Base-by-base conservation (phyloP, 23 tunicate species). In the Halocynthia roretzi region DNA sequence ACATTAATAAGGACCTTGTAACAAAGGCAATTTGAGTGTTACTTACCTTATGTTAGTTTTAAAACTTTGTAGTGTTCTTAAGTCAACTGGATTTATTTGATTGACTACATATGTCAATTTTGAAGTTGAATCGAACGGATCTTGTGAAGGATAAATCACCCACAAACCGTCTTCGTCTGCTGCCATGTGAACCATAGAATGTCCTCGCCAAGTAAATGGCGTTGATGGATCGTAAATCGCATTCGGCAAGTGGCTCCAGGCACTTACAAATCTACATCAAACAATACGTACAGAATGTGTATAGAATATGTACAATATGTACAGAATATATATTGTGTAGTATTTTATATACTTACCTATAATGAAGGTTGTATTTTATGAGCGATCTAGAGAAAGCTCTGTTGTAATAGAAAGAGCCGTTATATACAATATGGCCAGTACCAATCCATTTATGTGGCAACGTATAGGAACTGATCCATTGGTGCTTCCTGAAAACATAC, bases 401-500 rank as follows among this genome's bases (percentile, higher is more conserved):
- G 77, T 87, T 93, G 80, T 80, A 93, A 62, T 93, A 93, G 54
- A 93, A 93, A 7, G 93, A 83, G 50, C 93, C 98, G 51, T 93
- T 93, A 86, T 87, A 93, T 7, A 93, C 93, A 10, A 93, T 81
- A 64, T 93, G 98, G 0, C 98, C 98, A 9, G 98, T 93, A 40
- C 98, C 98, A 61, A 93, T 93, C 86, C 88, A 93, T 21, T 87
- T 83, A 72, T 87, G 90, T 10, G 98, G 93, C 23, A 93, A 83
- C 40, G 71, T 82, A 67, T 93, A 80, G 0, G 94, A 84, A 40
- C 80, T 88, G 20, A 88, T 81, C 81, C 83, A 87, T 6, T 89
- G 94, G 17, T 83, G 75, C 21, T 87, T 54, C 69, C 93, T 84
- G 78, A 51, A 82, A 11, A 51, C 55, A 72, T 53, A 58, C 4